phyloP scores from a whole-genome alignment of 2,888 invertebrate species.

The Ophioninae sp. region DNA sequence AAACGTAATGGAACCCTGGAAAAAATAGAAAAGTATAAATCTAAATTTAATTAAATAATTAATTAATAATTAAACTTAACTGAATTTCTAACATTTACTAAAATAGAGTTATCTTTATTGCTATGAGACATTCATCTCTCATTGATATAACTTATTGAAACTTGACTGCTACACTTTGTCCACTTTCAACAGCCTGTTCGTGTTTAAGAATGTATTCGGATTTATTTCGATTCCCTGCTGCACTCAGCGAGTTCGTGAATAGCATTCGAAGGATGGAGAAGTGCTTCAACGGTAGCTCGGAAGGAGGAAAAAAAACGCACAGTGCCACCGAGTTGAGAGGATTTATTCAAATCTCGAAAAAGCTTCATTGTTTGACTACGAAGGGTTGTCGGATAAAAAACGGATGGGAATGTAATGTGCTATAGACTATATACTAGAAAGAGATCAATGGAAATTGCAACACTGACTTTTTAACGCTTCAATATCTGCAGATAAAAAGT shows the following conservation, averaged over 20 bases:
- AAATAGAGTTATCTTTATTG: no score
- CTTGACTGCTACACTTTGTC: conserved; percentile 26
- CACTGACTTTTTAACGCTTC: background rate
- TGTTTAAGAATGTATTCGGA: conserved; percentile 58
- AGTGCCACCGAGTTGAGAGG: conserved; percentile 57
- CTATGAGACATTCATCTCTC: no score
- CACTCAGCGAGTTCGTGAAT: conserved; percentile 49
- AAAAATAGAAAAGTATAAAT: no score
- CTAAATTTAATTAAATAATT: no score
- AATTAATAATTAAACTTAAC: no score
- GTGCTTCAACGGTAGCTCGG: conserved; percentile 18
- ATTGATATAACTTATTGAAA: background rate
- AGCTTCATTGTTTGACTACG: conserved; percentile 19
- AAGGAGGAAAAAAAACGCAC: conserved; percentile 29
- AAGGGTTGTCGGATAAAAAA: conserved; percentile 32
- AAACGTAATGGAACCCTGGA: no score
- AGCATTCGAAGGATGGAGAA: conserved; percentile 42
- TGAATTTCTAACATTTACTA: no score
- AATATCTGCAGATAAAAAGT: background rate
- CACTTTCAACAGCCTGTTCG: background rate
- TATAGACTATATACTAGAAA: background rate
- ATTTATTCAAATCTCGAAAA: conserved; percentile 59
- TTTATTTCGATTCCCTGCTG: conserved; percentile 59
- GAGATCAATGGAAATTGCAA: background rate
- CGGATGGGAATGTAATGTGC: conserved; percentile 10